Percentiles rank a stretch among this genome's conserved stretches.
Conservation (phyloP, 2,797 vertebrate genomes). For the Oceanodroma leucorhoa region DNA sequence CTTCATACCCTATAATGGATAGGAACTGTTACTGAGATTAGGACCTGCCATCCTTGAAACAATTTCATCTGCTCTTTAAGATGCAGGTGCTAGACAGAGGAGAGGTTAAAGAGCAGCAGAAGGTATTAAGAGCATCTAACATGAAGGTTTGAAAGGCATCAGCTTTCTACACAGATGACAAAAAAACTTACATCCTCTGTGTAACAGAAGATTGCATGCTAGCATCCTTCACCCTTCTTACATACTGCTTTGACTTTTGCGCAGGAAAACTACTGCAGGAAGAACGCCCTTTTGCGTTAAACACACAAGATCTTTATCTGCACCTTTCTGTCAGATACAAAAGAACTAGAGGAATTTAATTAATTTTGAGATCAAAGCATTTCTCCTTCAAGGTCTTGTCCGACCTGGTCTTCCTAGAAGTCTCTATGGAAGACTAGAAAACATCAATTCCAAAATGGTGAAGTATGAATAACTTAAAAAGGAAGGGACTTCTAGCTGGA, state of each 20-base stretch:
- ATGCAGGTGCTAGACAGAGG: conserved; percentile 20
- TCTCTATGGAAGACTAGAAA: neutral
- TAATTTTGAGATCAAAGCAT: neutral
- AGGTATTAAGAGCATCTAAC: neutral
- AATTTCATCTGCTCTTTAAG: neutral
- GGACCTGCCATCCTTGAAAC: conserved; percentile 13
- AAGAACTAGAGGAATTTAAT: neutral
- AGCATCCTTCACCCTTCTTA: neutral
- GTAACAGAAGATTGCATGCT: neutral
- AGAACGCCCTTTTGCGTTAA: neutral
- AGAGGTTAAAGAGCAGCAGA: conserved; percentile 27
- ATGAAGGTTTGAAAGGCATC: conserved; percentile 12
- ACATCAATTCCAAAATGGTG: neutral
- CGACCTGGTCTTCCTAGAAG: neutral
- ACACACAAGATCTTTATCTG: neutral
- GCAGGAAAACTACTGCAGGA: neutral
- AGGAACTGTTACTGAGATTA: conserved; percentile 37
- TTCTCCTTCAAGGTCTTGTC: neutral
- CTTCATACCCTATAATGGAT: conserved; percentile 32
- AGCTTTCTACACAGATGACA: neutral
- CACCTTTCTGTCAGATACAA: neutral
- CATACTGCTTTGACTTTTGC: neutral
- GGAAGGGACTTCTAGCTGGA: neutral
- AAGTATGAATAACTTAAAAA: neutral
- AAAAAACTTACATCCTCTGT: neutral